These are phyloP conservation scores for Micrastur ruficollis DNA, from an alignment of 2,797 vertebrate species.

Conservation along the genomic window DNA sequence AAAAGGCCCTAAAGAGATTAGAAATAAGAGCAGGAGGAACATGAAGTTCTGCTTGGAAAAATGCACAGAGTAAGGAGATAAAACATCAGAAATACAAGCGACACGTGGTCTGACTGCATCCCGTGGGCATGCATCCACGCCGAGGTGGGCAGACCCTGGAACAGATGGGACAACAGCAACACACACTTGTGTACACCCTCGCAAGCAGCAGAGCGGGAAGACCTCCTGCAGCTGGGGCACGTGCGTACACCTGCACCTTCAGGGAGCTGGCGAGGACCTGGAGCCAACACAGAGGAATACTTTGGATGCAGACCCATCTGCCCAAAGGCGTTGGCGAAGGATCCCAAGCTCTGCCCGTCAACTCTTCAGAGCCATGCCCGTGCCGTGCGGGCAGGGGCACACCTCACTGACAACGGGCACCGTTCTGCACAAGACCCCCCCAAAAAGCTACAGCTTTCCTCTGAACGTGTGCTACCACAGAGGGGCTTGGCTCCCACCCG, in stretches of 20 bases:
- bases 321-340: fast-evolving
- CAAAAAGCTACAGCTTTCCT: background rate
- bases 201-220: background rate
- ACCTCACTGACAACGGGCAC: fast-evolving
- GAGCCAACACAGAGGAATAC: background rate
- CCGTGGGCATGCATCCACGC: background rate
- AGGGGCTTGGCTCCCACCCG: too few relatives aligned
- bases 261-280: fast-evolving
- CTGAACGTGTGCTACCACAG: fast-evolving
- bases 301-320: background rate
- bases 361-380: fast-evolving
- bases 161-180: background rate
- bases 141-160: background rate
- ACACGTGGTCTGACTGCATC: background rate
- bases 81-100: background rate
- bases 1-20: background rate
- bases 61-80: background rate
- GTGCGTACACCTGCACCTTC: background rate
- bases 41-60: background rate
- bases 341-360: background rate
- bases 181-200: background rate
- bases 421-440: background rate
- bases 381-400: background rate
- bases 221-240: background rate
- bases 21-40: background rate